Conservation (phyloP, 2,888 invertebrate species). For the Leucoptera coffeella region DNA sequence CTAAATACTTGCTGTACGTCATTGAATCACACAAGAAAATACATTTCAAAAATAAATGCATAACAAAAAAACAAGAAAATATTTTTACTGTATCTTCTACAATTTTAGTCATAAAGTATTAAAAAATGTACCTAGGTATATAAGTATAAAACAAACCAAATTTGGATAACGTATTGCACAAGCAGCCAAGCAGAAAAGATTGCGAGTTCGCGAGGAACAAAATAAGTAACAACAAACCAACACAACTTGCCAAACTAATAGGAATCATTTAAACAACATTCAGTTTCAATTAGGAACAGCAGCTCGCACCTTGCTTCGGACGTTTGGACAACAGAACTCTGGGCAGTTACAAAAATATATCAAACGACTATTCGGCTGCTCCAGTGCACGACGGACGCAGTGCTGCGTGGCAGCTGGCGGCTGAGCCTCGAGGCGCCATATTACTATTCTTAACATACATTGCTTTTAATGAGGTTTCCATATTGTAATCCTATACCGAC, state of each 20-base stretch:
- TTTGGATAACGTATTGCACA: conserved; percentile 51
- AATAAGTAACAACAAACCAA: conserved; percentile 46
- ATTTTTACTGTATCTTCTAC: conserved; percentile 49
- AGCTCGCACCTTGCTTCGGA: too few relatives aligned
- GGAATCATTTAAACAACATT: conserved; percentile 3
- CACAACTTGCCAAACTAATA: conserved; percentile 24
- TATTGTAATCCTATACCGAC: too few relatives aligned
- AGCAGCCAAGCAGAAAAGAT: conserved; percentile 35
- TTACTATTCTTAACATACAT: too few relatives aligned
- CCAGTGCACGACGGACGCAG: too few relatives aligned
- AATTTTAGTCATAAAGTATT: background rate
- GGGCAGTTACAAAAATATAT: too few relatives aligned
- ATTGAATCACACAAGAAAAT: conserved; percentile 35
- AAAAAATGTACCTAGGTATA: background rate
- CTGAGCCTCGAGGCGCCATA: too few relatives aligned
- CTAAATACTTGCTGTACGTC: conserved; percentile 21
- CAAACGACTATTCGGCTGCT: too few relatives aligned
- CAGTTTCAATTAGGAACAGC: too few relatives aligned
- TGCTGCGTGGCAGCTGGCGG: too few relatives aligned
- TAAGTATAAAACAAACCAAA: conserved; percentile 13
- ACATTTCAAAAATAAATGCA: conserved; percentile 49
- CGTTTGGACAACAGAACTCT: too few relatives aligned
- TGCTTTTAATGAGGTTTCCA: too few relatives aligned
- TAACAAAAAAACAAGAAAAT: conserved; percentile 30
- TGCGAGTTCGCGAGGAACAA: conserved; percentile 34